These are phyloP conservation scores for Cyprinodon diabolis DNA, from an alignment of 2,797 vertebrate genomes.

Conservation along the genomic window DNA sequence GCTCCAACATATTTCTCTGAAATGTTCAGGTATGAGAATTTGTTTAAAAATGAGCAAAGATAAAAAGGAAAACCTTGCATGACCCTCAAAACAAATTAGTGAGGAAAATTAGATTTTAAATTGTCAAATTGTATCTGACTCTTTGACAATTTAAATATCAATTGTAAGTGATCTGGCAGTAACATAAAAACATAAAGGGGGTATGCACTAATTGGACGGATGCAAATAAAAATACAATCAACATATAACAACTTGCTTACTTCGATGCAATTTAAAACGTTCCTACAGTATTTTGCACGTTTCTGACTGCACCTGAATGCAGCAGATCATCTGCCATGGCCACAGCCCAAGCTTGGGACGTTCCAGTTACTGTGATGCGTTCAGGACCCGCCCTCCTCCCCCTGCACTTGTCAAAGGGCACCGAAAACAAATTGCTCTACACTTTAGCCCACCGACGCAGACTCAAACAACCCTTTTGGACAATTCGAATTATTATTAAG, in stretches of 20 bases:
- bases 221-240: background rate
- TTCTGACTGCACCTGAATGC: conserved; percentile 42
- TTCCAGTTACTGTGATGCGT: conserved; percentile 45
- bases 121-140: no score
- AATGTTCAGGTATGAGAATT: no score
- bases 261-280: background rate
- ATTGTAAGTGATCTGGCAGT: background rate
- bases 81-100: no score
- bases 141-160: no score
- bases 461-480: conserved; percentile 20
- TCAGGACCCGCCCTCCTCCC: conserved; percentile 63
- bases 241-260: no score
- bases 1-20: no score
- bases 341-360: conserved; percentile 39
- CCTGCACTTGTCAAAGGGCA: conserved; percentile 74
- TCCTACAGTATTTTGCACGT: background rate
- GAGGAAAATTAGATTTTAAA: no score
- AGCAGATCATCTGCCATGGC: conserved; percentile 61
- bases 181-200: background rate
- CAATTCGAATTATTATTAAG: background rate
- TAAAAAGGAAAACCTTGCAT: no score
- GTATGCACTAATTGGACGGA: background rate
- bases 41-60: no score
- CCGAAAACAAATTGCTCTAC: conserved; percentile 62
- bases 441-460: conserved; percentile 38